A percentile compares a stretch with the other conserved stretches of the same genome.
phyloP scores from a whole-genome alignment of 2,888 invertebrate species.

The Ormyrus pomaceus region DNA sequence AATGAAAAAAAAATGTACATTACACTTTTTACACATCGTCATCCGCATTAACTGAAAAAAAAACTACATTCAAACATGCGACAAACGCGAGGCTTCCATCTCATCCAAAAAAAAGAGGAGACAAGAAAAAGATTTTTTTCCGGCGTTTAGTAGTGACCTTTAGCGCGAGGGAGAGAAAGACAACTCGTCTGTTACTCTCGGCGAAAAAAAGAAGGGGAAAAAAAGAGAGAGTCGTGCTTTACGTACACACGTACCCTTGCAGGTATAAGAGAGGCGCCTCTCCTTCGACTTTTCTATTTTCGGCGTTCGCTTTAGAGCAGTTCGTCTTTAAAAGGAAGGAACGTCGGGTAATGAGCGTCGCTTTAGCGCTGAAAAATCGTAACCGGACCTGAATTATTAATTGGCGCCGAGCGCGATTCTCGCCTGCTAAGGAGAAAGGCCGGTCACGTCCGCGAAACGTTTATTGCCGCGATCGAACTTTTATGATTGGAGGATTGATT shows the following conservation, averaged over 20 bases:
- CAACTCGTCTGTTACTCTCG: slow-evolving; percentile 8
- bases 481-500: slow-evolving; percentile 34
- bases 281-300: slow-evolving; percentile 38
- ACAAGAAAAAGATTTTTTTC: slow-evolving; percentile 33
- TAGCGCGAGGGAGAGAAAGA: slow-evolving; percentile 5
- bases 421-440: neutral
- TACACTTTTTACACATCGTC: slow-evolving; percentile 9
- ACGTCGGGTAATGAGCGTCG: neutral
- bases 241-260: neutral
- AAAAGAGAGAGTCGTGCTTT: neutral
- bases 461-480: slow-evolving; percentile 36
- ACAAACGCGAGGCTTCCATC: slow-evolving; percentile 36
- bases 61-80: slow-evolving; percentile 3
- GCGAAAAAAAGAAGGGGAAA: neutral
- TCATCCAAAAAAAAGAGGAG: neutral
- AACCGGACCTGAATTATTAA: slow-evolving; percentile 39
- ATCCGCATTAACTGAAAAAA: neutral
- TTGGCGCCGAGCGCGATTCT: slow-evolving; percentile 5
- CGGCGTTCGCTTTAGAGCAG: slow-evolving; percentile 28
- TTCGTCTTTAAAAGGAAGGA: slow-evolving; percentile 31
- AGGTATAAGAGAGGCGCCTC: neutral
- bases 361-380: slow-evolving; percentile 30
- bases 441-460: slow-evolving; percentile 12
- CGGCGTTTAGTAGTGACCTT: slow-evolving; percentile 44
- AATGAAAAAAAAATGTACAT: neutral